These are phyloP conservation scores for Bedellia somnulentella DNA, from an alignment of 2,888 invertebrate genomes.

Conservation along the genomic window DNA sequence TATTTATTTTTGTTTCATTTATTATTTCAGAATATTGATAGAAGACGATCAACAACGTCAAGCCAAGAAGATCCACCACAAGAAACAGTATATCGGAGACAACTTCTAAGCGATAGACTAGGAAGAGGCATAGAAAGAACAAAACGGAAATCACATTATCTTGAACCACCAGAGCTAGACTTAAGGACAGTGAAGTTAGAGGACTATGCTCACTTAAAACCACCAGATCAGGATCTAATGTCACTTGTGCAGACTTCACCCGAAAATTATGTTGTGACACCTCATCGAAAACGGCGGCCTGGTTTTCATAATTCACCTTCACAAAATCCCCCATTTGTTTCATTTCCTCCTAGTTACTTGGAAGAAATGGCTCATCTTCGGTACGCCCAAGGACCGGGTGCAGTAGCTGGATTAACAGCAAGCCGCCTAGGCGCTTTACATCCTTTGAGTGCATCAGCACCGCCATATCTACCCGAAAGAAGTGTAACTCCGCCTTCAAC, in stretches of 20 bases:
- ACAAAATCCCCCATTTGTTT: slow-evolving; percentile 85
- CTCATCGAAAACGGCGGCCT: slow-evolving; percentile 82
- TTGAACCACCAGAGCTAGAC: slow-evolving; percentile 71
- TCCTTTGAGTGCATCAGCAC: slow-evolving; percentile 72
- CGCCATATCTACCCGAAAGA: slow-evolving; percentile 68
- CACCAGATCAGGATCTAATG: slow-evolving; percentile 71
- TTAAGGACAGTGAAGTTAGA: slow-evolving; percentile 66
- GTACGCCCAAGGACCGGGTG: slow-evolving; percentile 62
- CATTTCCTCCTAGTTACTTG: slow-evolving; percentile 75
- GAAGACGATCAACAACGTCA: slow-evolving; percentile 53
- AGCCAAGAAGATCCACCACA: slow-evolving; percentile 53
- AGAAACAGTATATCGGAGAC: slow-evolving; percentile 62
- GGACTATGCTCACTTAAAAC: slow-evolving; percentile 66
- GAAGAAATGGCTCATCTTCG: slow-evolving; percentile 69
- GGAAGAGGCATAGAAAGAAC: slow-evolving; percentile 64
- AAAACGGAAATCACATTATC: slow-evolving; percentile 65
- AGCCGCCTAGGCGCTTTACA: slow-evolving; percentile 55
- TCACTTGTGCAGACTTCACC: slow-evolving; percentile 72
- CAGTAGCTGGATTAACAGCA: slow-evolving; percentile 63
- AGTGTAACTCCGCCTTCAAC: slow-evolving; percentile 64
- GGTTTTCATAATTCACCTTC: slow-evolving; percentile 87
- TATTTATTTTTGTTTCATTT: too few relatives aligned
- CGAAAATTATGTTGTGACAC: slow-evolving; percentile 84
- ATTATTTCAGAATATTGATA: slow-evolving; percentile 32
- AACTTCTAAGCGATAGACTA: slow-evolving; percentile 62